These are phyloP conservation scores for roundworm (Caenorhabditis elegans) DNA, from an alignment of 1,140 invertebrate species.

Conservation along the genomic window WBcel235 BX284605.5:17147501-17148000, in stretches of 20 bases:
- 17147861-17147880: background rate
- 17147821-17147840: background rate
- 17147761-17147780: background rate
- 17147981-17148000: background rate
- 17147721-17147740: background rate
- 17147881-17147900: background rate
- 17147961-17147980: background rate
- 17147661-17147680: background rate
- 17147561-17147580: background rate
- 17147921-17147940: constrained; percentile 24
- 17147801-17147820: background rate
- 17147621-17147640: too few species aligned
- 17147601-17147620: too few species aligned
- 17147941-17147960: constrained; percentile 29
- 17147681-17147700: background rate
- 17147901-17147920: constrained; percentile 45
- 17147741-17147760: too few species aligned
- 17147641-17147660: too few species aligned
- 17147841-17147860: background rate
- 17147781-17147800: background rate
- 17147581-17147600: background rate
- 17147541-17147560: background rate
- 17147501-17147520: background rate
- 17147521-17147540: background rate
- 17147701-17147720: background rate